phyloP scores from a whole-genome alignment of 2,888 invertebrate species.

The Achlya flavicornis region DNA sequence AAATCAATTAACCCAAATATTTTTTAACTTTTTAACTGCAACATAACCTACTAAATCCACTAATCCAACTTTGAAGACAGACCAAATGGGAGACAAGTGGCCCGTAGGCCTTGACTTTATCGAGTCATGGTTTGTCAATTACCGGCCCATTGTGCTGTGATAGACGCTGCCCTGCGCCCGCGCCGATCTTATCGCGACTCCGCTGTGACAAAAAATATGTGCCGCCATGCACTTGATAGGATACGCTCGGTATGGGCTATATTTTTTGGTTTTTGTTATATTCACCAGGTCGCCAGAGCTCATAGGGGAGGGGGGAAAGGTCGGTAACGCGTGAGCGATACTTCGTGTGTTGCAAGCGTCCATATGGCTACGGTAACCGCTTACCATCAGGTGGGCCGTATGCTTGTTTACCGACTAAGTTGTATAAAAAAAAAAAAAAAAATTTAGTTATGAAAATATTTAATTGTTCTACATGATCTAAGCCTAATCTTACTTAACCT shows the following conservation, averaged over 20 bases:
- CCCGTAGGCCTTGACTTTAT: conserved; percentile 66
- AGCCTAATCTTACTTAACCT: no score
- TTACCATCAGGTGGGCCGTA: no score
- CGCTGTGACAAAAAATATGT: conserved; percentile 64
- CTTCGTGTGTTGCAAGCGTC: no score
- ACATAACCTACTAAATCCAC: conserved; percentile 38
- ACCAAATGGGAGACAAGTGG: conserved; percentile 51
- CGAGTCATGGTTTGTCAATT: conserved; percentile 82
- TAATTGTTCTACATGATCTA: no score
- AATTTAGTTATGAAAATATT: no score
- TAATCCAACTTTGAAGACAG: conserved; percentile 30
- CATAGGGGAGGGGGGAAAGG: no score
- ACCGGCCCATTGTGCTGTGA: conserved; percentile 67
- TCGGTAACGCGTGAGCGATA: no score
- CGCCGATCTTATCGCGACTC: conserved; percentile 61
- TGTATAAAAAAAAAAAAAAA: no score
- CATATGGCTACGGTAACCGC: no score
- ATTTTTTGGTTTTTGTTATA: background rate
- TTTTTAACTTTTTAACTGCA: conserved; percentile 30
- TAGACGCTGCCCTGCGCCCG: conserved; percentile 36
- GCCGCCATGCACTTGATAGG: conserved; percentile 32
- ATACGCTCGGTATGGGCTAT: conserved; percentile 25
- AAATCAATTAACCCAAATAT: conserved; percentile 23
- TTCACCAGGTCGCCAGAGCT: no score
- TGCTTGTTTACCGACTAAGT: no score